Evolutionary conservation across 2,888 invertebrate species (phyloP), one percentile per base, ranked within the genome.

Genomic region (Marronus borbonicus): DNA sequence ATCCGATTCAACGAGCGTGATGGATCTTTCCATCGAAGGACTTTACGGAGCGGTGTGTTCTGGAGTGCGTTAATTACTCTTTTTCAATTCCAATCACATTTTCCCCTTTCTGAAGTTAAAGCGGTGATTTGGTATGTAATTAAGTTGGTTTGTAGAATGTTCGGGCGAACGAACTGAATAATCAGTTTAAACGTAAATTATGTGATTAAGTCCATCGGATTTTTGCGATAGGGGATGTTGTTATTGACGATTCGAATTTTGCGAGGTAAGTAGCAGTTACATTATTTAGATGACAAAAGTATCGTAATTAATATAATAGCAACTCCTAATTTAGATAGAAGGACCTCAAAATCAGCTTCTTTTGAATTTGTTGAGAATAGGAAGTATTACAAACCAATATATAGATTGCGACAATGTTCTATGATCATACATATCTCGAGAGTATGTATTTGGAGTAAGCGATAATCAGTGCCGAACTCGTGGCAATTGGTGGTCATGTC

Each of bases 21-120:
- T 50, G 49, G 50, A 12, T 68, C 49, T 50, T 68, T 68, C 68
- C n/a, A 24, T 14, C 68, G 50, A 68, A 24, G 28, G 68, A 68
- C 49, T 68, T 4, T 20, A 10, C 50, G 50, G 17, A 20, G 49
- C 28, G 28, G 28, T 50, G 39, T 50, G 17, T 28, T 50, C 68
- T 68, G 68, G 52, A 68, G 68, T 68, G 50, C 52, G 50, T 52
- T 68, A 68, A 68, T 68, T 68, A 68, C 68, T 68, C 28, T 50
- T 50, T 50, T 68, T 50, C 68, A 68, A 68, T 68, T 68, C 68
- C 50, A 68, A 68, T 52, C 68, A 68, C 28, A 68, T 12, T 50
- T 68, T 28, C 68, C 50, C 20, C 68, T 44, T 44, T 68, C 68
- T 68, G 50, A 50, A 68, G 68, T 50, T 68, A 68, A 50, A 68